Percentiles rank a stretch among this genome's conserved stretches.
phyloP scores from a whole-genome alignment of 2,888 invertebrate genomes.

The Corbicula japonica region DNA sequence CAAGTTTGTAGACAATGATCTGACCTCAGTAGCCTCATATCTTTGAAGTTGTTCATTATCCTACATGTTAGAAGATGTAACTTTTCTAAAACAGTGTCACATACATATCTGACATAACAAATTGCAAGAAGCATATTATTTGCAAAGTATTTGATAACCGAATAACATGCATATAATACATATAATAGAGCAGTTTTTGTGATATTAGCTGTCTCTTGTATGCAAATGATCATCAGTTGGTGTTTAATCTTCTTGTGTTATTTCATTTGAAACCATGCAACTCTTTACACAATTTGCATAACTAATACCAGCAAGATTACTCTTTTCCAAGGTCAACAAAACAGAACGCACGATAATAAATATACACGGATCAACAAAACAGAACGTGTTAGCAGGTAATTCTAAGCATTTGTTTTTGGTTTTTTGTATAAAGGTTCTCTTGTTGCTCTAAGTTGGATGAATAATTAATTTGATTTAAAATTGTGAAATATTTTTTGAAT shows the following conservation, averaged over 20 bases:
- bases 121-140: conserved; percentile 13
- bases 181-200: conserved; percentile 14
- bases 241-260: conserved; percentile 25
- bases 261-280: conserved; percentile 17
- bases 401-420: no score
- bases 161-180: conserved; percentile 35
- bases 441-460: no score
- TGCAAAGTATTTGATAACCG: conserved; percentile 33
- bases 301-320: no score
- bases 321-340: no score
- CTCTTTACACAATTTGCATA: conserved; percentile 16
- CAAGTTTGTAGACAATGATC: conserved; percentile 22
- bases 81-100: conserved; percentile 10
- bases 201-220: conserved; percentile 20
- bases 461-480: no score
- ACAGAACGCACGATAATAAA: no score
- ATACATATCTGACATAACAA: conserved; percentile 12
- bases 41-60: conserved; percentile 21
- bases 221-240: conserved; percentile 29
- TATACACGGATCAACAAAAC: no score
- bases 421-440: no score
- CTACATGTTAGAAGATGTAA: conserved; percentile 12
- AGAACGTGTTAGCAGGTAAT: no score
- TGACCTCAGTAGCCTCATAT: conserved; percentile 2
- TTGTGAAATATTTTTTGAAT: no score